phyloP scores from a whole-genome alignment of 2,113 vertebrate genomes.

The Columbina picui region DNA sequence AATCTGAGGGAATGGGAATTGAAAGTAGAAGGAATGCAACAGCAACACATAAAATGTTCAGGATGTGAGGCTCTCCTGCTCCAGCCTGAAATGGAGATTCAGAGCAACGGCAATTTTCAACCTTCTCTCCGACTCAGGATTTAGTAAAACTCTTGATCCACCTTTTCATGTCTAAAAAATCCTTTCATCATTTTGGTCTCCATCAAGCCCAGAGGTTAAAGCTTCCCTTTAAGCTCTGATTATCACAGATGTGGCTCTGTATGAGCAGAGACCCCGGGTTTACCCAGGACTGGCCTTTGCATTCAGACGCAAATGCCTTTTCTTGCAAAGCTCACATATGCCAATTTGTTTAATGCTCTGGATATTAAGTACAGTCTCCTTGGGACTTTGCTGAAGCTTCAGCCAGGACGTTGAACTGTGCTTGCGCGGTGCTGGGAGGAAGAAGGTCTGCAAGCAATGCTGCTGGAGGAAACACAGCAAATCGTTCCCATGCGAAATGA shows the following conservation, averaged over 20 bases:
- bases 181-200: slow-evolving; percentile 55
- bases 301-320: slow-evolving; percentile 22
- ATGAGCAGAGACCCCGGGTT: neutral
- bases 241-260: slow-evolving; percentile 64
- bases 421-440: neutral
- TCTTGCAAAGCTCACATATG: neutral
- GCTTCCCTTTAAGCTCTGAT: slow-evolving; percentile 68
- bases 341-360: slow-evolving; percentile 21
- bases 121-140: neutral
- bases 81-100: slow-evolving; percentile 2
- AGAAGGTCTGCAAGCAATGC: neutral
- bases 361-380: neutral
- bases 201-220: slow-evolving; percentile 56
- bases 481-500: neutral
- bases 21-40: neutral
- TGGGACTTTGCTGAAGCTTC: neutral
- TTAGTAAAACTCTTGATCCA: slow-evolving; percentile 48
- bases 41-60: neutral
- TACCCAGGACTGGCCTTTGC: slow-evolving; percentile 3
- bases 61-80: slow-evolving; percentile 43
- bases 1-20: slow-evolving; percentile 33
- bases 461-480: neutral
- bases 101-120: slow-evolving; percentile 38
- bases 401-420: neutral
- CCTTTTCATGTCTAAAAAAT: slow-evolving; percentile 47